phyloP scores from a whole-genome alignment of 1,140 invertebrate genomes.

The Solenopsis fugax region DNA sequence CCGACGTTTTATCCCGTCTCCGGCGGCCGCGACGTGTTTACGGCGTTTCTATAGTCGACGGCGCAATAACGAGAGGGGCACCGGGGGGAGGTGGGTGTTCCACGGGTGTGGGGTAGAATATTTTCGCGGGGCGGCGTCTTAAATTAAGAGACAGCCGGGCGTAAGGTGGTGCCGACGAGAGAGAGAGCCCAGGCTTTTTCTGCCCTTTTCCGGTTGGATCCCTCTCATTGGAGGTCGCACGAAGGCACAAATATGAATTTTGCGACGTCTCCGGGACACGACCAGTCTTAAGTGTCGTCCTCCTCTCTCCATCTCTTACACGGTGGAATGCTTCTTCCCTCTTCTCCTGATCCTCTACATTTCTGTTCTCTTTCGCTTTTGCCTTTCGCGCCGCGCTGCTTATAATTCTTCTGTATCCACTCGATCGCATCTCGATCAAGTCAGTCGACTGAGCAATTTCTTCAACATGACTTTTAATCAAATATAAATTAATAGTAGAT shows the following conservation, averaged over 20 bases:
- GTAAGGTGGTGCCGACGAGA: constrained; percentile 65
- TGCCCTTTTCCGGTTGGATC: constrained; percentile 69
- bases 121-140: constrained; percentile 73
- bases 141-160: constrained; percentile 72
- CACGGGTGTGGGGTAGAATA: constrained; percentile 49
- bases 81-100: background rate
- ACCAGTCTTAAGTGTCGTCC: constrained; percentile 57
- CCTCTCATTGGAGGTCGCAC: constrained; percentile 37
- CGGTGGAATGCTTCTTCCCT: background rate
- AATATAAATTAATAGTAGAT: constrained; percentile 54
- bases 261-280: constrained; percentile 16
- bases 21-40: constrained; percentile 81
- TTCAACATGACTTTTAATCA: constrained; percentile 50
- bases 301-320: background rate
- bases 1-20: constrained; percentile 84
- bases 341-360: constrained; percentile 6
- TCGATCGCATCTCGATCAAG: constrained; percentile 12
- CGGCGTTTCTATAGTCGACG: constrained; percentile 81
- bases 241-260: constrained; percentile 51
- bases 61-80: constrained; percentile 66
- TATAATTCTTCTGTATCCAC: background rate
- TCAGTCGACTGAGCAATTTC: background rate
- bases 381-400: background rate
- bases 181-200: constrained; percentile 65
- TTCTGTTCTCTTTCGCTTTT: constrained; percentile 3